Percentiles rank a stretch among this genome's conserved stretches.
Conservation (phyloP, 2,888 invertebrate species). For the Salticus scenicus region DNA sequence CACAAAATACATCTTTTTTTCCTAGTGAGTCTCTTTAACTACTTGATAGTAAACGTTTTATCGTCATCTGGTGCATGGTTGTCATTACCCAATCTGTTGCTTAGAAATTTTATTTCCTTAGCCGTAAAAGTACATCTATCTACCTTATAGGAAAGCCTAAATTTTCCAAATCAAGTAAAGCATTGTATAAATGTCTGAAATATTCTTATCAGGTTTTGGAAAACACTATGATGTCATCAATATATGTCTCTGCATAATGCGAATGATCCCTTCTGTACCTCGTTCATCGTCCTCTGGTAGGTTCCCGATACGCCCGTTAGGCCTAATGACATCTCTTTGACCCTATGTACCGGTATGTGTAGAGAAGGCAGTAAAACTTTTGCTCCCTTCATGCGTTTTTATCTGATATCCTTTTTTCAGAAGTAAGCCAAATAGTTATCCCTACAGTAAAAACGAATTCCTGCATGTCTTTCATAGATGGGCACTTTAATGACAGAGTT, state of each 20-base stretch:
- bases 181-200: background rate
- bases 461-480: too few species aligned
- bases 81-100: background rate
- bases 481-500: too few species aligned
- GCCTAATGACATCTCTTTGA: too few species aligned
- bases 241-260: constrained; percentile 4
- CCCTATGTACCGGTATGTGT: background rate
- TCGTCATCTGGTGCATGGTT: constrained; percentile 5
- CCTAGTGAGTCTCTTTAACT: background rate
- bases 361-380: constrained; percentile 7
- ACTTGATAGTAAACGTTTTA: background rate
- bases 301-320: background rate
- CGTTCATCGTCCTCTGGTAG: background rate
- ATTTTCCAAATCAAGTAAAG: too few species aligned
- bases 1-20: background rate
- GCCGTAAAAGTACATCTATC: constrained; percentile 12
- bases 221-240: constrained; percentile 25
- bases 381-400: background rate
- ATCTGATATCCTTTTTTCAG: constrained; percentile 5
- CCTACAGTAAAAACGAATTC: too few species aligned
- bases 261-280: background rate
- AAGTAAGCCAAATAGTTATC: too few species aligned
- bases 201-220: background rate
- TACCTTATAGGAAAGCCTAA: background rate
- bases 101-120: background rate